These are phyloP conservation scores for Geodia barretti DNA, from an alignment of 37 sponge, comb jelly and placozoan species.

Conservation along the genomic window DNA sequence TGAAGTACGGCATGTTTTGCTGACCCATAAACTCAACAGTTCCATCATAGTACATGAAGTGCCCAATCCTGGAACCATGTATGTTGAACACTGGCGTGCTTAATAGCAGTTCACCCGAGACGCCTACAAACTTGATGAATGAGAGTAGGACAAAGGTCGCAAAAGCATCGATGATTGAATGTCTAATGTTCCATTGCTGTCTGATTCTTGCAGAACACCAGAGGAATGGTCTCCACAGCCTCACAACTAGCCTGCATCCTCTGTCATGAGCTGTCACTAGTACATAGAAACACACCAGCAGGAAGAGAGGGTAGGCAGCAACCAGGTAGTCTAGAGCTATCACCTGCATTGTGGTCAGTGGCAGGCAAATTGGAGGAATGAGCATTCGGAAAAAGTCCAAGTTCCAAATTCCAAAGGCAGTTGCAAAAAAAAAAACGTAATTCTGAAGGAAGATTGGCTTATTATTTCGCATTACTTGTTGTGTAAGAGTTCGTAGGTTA, in stretches of 20 bases:
- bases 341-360: neutral
- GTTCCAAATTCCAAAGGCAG: slow-evolving; percentile 28
- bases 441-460: too few relatives aligned
- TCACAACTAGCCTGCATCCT: neutral
- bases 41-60: slow-evolving; percentile 19
- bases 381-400: slow-evolving; percentile 31
- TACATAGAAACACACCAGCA: neutral
- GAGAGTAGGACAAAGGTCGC: slow-evolving; percentile 64
- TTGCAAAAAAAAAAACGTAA: too few relatives aligned
- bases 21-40: slow-evolving; percentile 16
- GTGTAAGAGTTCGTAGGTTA: too few relatives aligned
- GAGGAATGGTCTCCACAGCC: slow-evolving; percentile 15
- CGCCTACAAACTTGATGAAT: slow-evolving; percentile 39
- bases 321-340: slow-evolving; percentile 17
- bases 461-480: too few relatives aligned
- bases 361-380: neutral
- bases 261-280: slow-evolving; percentile 5
- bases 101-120: slow-evolving; percentile 27
- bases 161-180: slow-evolving; percentile 50
- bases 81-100: neutral
- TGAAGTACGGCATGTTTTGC: slow-evolving; percentile 22
- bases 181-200: slow-evolving; percentile 19
- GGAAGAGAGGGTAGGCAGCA: slow-evolving; percentile 15
- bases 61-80: too few relatives aligned
- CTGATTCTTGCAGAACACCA: too few relatives aligned